Evolutionary conservation across 2,113 vertebrate genomes (phyloP), one percentile per base, ranked within the genome.

Genomic region (Tragelaphus imberbis): DNA sequence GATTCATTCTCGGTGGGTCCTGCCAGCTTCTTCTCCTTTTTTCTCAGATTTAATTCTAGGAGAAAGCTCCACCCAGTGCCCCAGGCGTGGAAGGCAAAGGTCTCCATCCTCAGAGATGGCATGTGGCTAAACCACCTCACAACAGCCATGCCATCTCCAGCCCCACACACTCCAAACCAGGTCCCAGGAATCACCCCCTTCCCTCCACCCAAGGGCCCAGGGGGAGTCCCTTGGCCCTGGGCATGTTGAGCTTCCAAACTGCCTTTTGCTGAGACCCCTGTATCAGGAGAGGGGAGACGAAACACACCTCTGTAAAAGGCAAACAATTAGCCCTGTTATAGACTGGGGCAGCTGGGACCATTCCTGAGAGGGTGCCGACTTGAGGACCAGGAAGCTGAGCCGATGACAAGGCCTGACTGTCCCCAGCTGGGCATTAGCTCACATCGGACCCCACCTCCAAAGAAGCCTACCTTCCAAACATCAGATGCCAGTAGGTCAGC

Each of bases 111-210:
- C 28, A 58, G 85, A 71, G 33, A 51, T 36, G 59, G 81, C 5
- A 16, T 6, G 7, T 0, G 6, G 27, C 44, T 61, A 25, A 71
- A 51, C 3, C 25, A 85, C 40, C 53, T 9, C 2, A 15, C 56
- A 71, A 65, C 2, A 82, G 51, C 17, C 12, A 27, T 0, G 2
- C 61, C 7, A 21, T 6, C 59, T 68, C 30, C 7, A 16, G 61
- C 3, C 36, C 51, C 86, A 61, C n/a, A n/a, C 0, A 17, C 51
- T 58, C 80, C 49, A 49, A 47, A n/a, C 13, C 40, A 80, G 49
- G 56, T 6, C 47, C 47, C 55, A 7, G 0, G 6, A 30, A 56
- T 47, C 8, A 28, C 6, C 53, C 51, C 49, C 51, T 1, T 7
- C 6, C 40, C 36, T 49, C 28, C 1, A 12, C 92, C 49, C 14